phyloP scores from a whole-genome alignment of 92 coral and sea anemone species.

The Metridium senile region DNA sequence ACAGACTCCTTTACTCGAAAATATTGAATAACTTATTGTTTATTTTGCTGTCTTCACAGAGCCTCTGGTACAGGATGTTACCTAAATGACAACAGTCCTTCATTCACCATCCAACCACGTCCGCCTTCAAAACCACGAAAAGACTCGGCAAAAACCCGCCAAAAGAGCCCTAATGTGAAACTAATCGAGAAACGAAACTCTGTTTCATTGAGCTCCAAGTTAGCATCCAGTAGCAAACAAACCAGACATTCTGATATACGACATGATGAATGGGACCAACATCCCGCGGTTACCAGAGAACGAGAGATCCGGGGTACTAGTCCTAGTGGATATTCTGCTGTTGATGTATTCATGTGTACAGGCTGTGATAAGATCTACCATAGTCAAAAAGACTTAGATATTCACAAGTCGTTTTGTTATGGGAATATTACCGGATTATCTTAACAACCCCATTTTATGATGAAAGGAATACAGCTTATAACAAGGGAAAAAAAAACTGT shows the following conservation, averaged over 20 bases:
- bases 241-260: conserved; percentile 32
- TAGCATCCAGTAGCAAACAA: conserved; percentile 74
- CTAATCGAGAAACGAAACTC: conserved; percentile 81
- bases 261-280: conserved; percentile 54
- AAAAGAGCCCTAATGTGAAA: conserved; percentile 55
- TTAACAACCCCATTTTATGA: too few species aligned
- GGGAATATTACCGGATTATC: conserved; percentile 53
- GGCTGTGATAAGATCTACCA: conserved; percentile 93
- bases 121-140: conserved; percentile 85
- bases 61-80: conserved; percentile 34
- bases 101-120: conserved; percentile 64
- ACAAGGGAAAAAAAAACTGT: background rate
- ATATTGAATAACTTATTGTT: background rate
- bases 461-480: background rate
- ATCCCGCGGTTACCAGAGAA: conserved; percentile 13
- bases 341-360: conserved; percentile 75
- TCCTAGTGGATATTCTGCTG: conserved; percentile 71
- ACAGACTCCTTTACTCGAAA: too few species aligned
- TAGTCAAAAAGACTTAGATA: conserved; percentile 85
- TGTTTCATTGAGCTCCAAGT: conserved; percentile 79
- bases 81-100: conserved; percentile 21
- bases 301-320: conserved; percentile 37
- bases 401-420: conserved; percentile 93
- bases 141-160: conserved; percentile 75
- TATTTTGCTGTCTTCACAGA: conserved; percentile 4